Evolutionary conservation across 2,113 vertebrate species (phyloP).

Genomic region (Mirounga angustirostris): DNA sequence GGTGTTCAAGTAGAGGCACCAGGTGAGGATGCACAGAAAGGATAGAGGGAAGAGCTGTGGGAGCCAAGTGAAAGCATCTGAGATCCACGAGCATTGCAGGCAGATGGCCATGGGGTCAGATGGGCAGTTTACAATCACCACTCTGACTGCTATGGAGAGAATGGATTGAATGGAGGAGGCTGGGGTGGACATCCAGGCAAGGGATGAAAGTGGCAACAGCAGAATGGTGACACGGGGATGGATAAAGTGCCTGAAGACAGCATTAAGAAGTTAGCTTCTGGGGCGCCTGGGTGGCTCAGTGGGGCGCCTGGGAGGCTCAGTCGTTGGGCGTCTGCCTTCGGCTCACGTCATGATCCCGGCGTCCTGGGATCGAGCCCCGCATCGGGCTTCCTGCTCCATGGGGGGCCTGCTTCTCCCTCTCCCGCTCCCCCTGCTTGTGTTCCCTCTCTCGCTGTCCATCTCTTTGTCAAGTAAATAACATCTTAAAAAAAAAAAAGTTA

Average conservation of each 20-base stretch:
- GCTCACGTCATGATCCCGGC: no score
- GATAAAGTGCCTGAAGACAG: not conserved
- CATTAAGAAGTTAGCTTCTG: not conserved
- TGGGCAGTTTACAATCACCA: not conserved
- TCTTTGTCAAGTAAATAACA: no score
- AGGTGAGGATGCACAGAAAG: not conserved
- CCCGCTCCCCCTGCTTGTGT: no score
- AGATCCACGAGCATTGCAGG: not conserved
- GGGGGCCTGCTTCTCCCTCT: no score
- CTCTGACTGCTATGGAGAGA: not conserved
- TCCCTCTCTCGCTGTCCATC: no score
- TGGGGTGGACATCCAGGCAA: not conserved
- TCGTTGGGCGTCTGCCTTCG: no score
- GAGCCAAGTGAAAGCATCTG: not conserved
- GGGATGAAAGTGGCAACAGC: not conserved
- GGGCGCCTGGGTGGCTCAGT: no score
- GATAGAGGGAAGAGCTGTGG: not conserved
- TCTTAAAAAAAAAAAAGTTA: no score
- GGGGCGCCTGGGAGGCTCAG: no score
- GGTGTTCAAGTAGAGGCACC: not conserved
- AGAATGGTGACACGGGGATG: not conserved
- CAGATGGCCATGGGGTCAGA: not conserved
- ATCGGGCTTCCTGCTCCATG: no score
- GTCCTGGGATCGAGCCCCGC: no score
- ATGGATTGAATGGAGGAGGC: not conserved